Percentiles rank a stretch among this genome's conserved stretches.
Evolutionary conservation across 37 sponge, comb jelly and placozoan genomes (phyloP).

Genomic region (Geodia barretti): DNA sequence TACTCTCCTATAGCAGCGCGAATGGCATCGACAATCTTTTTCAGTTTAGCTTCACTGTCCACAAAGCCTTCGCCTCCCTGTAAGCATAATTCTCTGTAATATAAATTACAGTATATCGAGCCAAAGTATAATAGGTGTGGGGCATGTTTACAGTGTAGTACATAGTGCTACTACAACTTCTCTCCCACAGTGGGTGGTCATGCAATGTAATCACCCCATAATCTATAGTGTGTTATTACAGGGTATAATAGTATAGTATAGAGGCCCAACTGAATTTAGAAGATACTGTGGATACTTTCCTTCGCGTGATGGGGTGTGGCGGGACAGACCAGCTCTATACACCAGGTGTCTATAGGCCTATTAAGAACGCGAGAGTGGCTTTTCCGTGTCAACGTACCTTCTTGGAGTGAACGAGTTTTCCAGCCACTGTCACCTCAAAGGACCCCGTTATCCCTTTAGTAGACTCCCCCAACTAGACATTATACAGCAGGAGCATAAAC

Average conservation of each 20-base stretch:
- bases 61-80: slow-evolving; percentile 81
- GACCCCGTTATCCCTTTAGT: slow-evolving; percentile 76
- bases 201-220: background rate
- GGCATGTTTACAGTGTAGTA: background rate
- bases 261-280: no score
- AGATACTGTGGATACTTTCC: no score
- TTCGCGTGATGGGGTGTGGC: no score
- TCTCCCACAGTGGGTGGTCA: background rate
- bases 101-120: background rate
- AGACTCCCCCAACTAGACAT: slow-evolving; percentile 9
- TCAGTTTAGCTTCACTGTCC: slow-evolving; percentile 68
- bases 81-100: no score
- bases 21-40: slow-evolving; percentile 74
- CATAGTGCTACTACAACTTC: background rate
- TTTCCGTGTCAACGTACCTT: slow-evolving; percentile 66
- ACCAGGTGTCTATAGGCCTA: no score
- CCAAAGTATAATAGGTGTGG: background rate
- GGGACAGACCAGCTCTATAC: no score
- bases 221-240: background rate
- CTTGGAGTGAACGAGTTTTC: slow-evolving; percentile 71
- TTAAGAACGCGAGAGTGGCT: no score
- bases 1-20: no score
- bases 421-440: slow-evolving; percentile 77
- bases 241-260: no score
- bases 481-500: background rate